These are phyloP conservation scores for Corynorhinus townsendii DNA, from an alignment of 2,113 vertebrate genomes.

Conservation along the genomic window DNA sequence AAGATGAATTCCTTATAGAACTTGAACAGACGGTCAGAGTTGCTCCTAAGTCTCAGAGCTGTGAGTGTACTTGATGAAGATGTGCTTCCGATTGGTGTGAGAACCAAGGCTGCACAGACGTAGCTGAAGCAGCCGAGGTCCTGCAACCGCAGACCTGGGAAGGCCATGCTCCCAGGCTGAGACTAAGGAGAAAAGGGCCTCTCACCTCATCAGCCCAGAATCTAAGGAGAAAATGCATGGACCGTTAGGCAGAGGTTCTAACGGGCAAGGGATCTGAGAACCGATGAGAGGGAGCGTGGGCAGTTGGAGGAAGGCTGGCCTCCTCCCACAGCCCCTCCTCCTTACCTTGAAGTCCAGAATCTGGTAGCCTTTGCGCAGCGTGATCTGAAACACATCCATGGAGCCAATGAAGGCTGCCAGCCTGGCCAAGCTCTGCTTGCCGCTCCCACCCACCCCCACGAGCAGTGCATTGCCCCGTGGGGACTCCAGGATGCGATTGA, in stretches of 20 bases:
- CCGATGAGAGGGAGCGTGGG: neutral
- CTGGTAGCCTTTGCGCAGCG: slow-evolving; percentile 90
- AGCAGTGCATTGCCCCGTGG: slow-evolving; percentile 91
- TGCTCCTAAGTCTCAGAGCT: neutral
- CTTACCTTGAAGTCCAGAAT: slow-evolving; percentile 92
- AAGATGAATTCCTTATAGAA: neutral
- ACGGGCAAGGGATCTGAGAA: neutral
- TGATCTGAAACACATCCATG: slow-evolving; percentile 96
- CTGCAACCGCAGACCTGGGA: neutral
- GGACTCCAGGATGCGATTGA: slow-evolving; percentile 93
- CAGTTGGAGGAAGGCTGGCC: fast-evolving
- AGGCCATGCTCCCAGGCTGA: neutral
- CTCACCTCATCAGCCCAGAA: neutral
- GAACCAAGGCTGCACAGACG: neutral
- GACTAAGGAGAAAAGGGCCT: neutral
- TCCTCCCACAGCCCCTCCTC: fast-evolving
- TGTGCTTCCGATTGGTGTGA: neutral
- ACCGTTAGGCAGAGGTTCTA: neutral
- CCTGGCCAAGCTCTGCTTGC: slow-evolving; percentile 97
- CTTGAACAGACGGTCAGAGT: neutral
- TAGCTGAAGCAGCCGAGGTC: neutral
- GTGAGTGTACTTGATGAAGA: neutral
- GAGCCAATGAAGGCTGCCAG: slow-evolving; percentile 94
- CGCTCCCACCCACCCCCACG: slow-evolving; percentile 93
- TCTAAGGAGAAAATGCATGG: neutral